Conservation (phyloP, 2,113 vertebrate genomes). For the Toxotes chatareus region DNA sequence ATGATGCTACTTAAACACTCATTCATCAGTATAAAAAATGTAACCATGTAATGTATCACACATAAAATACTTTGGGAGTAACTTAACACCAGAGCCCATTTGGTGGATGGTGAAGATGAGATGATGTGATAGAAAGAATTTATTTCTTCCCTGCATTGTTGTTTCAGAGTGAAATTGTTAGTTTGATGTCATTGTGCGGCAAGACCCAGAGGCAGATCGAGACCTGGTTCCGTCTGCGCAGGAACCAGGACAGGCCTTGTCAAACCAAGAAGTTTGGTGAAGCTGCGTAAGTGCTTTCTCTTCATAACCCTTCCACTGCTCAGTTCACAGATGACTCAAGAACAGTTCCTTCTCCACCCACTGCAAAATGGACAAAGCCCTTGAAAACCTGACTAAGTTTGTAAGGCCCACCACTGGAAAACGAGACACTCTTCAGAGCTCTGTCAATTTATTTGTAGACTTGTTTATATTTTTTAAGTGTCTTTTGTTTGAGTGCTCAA, state of each 20-base stretch:
- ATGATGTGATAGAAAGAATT: too few species aligned
- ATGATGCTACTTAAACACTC: background rate
- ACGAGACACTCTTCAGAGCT: background rate
- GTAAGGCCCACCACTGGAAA: too few species aligned
- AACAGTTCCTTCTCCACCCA: background rate
- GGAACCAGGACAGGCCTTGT: slow-evolving; percentile 87
- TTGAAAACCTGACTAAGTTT: background rate
- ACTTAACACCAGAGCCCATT: too few species aligned
- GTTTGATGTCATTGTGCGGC: slow-evolving; percentile 84
- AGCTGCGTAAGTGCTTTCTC: slow-evolving; percentile 85
- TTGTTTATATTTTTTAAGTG: background rate
- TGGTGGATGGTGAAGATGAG: background rate
- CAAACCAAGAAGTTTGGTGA: slow-evolving; percentile 92
- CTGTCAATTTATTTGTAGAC: background rate
- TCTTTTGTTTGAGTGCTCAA: background rate
- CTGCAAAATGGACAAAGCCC: background rate
- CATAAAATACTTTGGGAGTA: background rate
- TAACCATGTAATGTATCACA: background rate
- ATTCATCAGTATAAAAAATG: background rate
- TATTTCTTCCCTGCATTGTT: background rate
- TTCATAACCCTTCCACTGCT: background rate
- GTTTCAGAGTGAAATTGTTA: slow-evolving; percentile 80
- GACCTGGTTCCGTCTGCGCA: slow-evolving; percentile 89
- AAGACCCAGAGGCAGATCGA: slow-evolving; percentile 87
- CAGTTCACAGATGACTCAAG: background rate